Percentiles rank a stretch among this genome's conserved stretches.
phyloP scores from a whole-genome alignment of 2,113 vertebrate species.

The Acanthochromis polyacanthus region DNA sequence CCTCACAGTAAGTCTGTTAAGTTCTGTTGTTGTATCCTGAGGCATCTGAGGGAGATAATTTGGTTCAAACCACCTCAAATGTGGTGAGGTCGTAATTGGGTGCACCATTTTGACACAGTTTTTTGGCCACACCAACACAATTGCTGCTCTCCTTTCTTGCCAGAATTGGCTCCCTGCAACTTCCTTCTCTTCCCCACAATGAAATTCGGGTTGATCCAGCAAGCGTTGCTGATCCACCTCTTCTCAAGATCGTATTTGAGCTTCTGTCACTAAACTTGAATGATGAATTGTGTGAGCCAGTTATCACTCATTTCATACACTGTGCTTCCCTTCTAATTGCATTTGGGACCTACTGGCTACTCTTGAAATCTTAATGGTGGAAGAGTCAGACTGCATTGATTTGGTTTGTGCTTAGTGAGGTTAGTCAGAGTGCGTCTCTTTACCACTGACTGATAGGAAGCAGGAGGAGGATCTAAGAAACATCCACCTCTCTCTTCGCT shows the following conservation, averaged over 20 bases:
- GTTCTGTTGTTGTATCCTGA: too few species aligned
- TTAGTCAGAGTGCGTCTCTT: constrained; percentile 33
- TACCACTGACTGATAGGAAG: constrained; percentile 8
- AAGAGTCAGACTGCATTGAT: constrained; percentile 45
- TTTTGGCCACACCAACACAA: too few species aligned
- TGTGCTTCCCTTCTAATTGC: constrained; percentile 41
- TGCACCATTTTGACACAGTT: too few species aligned
- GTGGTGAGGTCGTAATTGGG: too few species aligned
- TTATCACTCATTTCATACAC: constrained; percentile 46
- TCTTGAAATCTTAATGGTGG: constrained; percentile 30
- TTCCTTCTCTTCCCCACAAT: too few species aligned
- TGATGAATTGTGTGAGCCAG: constrained; percentile 33
- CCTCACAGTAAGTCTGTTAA: too few species aligned
- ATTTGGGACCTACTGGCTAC: constrained; percentile 35
- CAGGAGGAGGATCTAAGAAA: neutral
- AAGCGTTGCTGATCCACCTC: neutral
- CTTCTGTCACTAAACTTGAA: constrained; percentile 27
- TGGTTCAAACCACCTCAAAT: too few species aligned
- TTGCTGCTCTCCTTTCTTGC: too few species aligned
- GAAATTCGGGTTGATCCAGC: constrained; percentile 4
- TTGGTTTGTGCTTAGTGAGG: constrained; percentile 15
- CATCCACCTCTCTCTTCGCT: neutral
- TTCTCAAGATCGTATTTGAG: constrained; percentile 20
- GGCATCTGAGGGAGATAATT: too few species aligned
- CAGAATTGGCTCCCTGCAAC: too few species aligned